phyloP scores from a whole-genome alignment of 2,888 invertebrate genomes.

The Neoascia interrupta region DNA sequence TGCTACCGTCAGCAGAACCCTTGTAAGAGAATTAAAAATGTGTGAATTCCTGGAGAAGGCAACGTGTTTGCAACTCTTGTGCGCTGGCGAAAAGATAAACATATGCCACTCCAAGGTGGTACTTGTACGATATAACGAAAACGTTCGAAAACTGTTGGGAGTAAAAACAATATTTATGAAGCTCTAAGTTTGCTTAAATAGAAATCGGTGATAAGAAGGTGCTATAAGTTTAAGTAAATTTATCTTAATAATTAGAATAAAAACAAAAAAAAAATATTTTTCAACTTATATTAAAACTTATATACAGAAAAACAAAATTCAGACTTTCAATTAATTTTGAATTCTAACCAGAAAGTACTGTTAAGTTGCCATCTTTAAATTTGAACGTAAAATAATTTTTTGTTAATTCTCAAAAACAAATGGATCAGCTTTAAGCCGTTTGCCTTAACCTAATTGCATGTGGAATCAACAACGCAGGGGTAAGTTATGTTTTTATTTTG shows the following conservation, averaged over 20 bases:
- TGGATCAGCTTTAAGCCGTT: too few relatives aligned
- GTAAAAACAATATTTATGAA: conserved; percentile 88
- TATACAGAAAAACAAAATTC: too few relatives aligned
- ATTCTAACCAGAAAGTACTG: too few relatives aligned
- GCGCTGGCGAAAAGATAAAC: conserved; percentile 89
- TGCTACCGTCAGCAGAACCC: conserved; percentile 73
- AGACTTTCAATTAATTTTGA: too few relatives aligned
- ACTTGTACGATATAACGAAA: conserved; percentile 91
- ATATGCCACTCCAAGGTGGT: conserved; percentile 90
- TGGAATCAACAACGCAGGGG: too few relatives aligned
- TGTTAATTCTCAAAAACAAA: too few relatives aligned
- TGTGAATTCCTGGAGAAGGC: conserved; percentile 90
- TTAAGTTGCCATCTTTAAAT: too few relatives aligned
- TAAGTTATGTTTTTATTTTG: too few relatives aligned
- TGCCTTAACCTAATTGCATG: too few relatives aligned
- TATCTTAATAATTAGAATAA: neutral
- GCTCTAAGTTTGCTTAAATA: conserved; percentile 80
- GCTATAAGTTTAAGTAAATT: conserved; percentile 46
- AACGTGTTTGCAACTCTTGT: conserved; percentile 88
- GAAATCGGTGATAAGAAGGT: conserved; percentile 54
- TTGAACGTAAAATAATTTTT: too few relatives aligned
- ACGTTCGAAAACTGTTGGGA: conserved; percentile 89
- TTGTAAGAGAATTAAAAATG: conserved; percentile 87
- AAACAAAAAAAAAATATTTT: too few relatives aligned
- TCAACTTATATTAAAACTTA: too few relatives aligned